Evolutionary conservation across 92 coral and sea anemone species (phyloP), one percentile per base, ranked within the genome.

Genomic region (Phenganax subtilis): DNA sequence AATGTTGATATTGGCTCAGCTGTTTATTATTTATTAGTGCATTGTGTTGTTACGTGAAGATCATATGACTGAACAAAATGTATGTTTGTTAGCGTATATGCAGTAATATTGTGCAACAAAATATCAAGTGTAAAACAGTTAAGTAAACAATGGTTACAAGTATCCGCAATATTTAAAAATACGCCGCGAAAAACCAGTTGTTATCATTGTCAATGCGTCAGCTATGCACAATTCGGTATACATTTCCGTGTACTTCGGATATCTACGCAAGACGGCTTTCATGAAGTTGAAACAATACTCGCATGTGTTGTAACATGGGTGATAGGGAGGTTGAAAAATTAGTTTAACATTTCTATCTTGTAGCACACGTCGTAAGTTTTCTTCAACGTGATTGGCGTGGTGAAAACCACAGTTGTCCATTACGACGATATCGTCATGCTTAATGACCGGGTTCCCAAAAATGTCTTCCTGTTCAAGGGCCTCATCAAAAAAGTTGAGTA

Each of bases 341-440:
- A 86, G 76, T 44, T 17, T 10, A 61, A 82, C 25, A 44, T 85
- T 70, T 25, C 77, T 62, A 59, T 44, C 62, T 27, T 74, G 77
- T 14, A 86, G 77, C 86, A 83, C 82, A 72, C 80, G 62, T 84
- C 88, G 80, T 11, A 79, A 57, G 6, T 79, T 56, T 64, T 84
- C 87, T 84, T 87, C 85, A 52, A 87, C 88, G 67, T 78, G 81
- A 71, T 79, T 76, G 10, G 84, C 89, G 62, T 87, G 89, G n/a
- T 87, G 87, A 76, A 87, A 87, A 15, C 89, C 84, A 12, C 87
- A 87, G 59, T 87, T 87, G 57, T 87, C 89, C 80, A 87, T 76
- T 17, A 87, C 75, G 12, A 87, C 17, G 27, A 72, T 73, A 25
- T 83, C 87, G 16, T 86, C 84, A 31, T 30, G 62, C 69, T 83